Base-by-base conservation (phyloP, 2,888 invertebrate species). In the Caenorhabditis plicata region DNA sequence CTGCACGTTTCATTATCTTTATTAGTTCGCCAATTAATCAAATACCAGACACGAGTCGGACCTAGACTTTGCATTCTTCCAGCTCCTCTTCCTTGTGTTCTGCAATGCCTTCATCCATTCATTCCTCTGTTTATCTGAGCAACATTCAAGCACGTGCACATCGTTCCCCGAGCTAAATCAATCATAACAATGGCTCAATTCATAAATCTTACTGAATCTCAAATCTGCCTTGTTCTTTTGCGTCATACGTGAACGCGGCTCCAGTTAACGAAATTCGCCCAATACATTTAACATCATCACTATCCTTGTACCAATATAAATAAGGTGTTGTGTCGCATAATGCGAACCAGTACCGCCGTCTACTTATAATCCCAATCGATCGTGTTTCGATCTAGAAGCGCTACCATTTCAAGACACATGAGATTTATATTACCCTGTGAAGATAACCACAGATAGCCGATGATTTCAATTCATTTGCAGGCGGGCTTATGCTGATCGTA, bases 241-340 rank as follows among this genome's bases (percentile, higher is more conserved):
- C 75, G 54, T 78, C 73, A 54, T 71, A 76, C 0, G 74, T 75
- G 43, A 78, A 76, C 3, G 78, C 78, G 22, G 77, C 74, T 2
- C 77, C 77, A 19, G 57, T 54, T 29, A 78, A 50, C 13, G 65
- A 52, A 15, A 77, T 56, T 25, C 75, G 49, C 8, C 77, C 78
- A 15, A 68, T 52, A 39, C 71, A 73, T 35, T 68, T 63, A 7
- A 76, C 65, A 52, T 78, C 78, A 20, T 64, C 61, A 3, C 68
- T 57, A 26, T 69, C 73, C 45, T 66, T 55, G 43, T 61, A 78
- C 77, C 77, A 77, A 40, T 77, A 78, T n/a, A 78, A 53, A 38
- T 69, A 71, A 4, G 75, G 73, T 7, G 75, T 68, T 20, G 71
- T 63, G 33, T 64, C 65, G 19, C 74, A 67, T 4, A 76, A 53